A percentile compares a stretch with the other conserved stretches of the same genome.
Evolutionary conservation across 1,140 invertebrate species (phyloP).

Genomic region (Atopsyche davidsoni): DNA sequence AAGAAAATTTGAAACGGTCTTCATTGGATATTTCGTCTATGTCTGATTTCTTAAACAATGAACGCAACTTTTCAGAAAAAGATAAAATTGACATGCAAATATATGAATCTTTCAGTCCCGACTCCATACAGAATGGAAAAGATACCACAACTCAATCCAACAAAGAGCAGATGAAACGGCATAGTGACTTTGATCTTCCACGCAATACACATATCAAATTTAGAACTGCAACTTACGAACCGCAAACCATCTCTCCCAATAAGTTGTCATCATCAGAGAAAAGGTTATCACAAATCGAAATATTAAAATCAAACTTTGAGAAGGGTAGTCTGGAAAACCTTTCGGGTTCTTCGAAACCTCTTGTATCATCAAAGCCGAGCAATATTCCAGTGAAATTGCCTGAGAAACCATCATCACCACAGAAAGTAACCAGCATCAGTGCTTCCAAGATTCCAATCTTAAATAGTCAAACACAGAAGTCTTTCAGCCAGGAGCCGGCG

Average conservation of each 20-base stretch:
- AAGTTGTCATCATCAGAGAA: constrained; percentile 33
- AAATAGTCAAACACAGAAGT: constrained; percentile 32
- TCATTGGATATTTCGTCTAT: constrained; percentile 40
- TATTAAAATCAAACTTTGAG: constrained; percentile 43
- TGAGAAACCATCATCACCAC: constrained; percentile 31
- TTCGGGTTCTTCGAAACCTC: constrained; percentile 34
- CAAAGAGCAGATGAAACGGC: constrained; percentile 42
- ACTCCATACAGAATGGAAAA: constrained; percentile 31
- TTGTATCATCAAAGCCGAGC: constrained; percentile 42
- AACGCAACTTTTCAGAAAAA: constrained; percentile 41
- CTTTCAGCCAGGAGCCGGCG: constrained; percentile 42
- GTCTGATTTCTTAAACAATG: constrained; percentile 45
- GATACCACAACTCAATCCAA: constrained; percentile 32
- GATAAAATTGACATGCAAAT: constrained; percentile 38
- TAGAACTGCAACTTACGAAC: constrained; percentile 54
- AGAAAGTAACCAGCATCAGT: constrained; percentile 28
- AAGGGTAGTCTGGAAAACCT: constrained; percentile 32
- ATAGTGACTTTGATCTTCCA: constrained; percentile 46
- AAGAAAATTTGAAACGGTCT: constrained; percentile 26
- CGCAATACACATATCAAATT: constrained; percentile 53
- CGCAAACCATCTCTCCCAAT: constrained; percentile 38
- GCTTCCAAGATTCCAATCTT: constrained; percentile 49
- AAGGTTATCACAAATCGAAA: constrained; percentile 45
- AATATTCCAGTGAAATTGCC: constrained; percentile 44
- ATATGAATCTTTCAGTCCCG: constrained; percentile 17